Evolutionary conservation across 2,797 vertebrate genomes (phyloP).

Genomic region (Aselliscus stoliczkanus): DNA sequence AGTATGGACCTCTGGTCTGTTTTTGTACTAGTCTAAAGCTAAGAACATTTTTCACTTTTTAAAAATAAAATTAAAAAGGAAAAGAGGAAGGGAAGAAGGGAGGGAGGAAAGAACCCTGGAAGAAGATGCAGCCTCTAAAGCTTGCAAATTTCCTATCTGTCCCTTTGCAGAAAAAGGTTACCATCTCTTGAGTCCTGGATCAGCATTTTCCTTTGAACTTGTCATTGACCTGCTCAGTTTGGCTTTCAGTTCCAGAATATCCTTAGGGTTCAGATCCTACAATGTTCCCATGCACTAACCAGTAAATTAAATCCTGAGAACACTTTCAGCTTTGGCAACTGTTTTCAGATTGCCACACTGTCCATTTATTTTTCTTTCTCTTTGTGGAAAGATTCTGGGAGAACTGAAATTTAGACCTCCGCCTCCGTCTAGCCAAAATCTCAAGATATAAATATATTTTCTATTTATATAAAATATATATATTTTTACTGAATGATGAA

Average conservation of each 20-base stretch:
- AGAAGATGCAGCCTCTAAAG: neutral
- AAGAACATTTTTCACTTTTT: neutral
- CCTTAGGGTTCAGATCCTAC: neutral
- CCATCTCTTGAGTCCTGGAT: neutral
- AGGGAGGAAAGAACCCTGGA: neutral
- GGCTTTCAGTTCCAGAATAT: neutral
- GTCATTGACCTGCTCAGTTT: neutral
- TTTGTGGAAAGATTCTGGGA: neutral
- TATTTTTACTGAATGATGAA: neutral
- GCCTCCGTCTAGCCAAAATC: neutral
- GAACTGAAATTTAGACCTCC: neutral
- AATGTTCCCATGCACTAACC: neutral
- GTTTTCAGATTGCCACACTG: neutral
- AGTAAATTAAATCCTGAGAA: neutral
- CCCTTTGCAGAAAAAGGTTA: neutral
- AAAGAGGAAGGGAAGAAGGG: neutral
- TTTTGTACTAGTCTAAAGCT: neutral
- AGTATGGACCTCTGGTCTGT: neutral
- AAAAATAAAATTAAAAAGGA: neutral
- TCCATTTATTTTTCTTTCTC: neutral
- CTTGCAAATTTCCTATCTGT: neutral
- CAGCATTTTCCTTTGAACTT: neutral
- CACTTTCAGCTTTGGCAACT: neutral
- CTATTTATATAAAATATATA: no score
- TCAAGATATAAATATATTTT: neutral